Evolutionary conservation across 2,113 vertebrate genomes (phyloP), one percentile per base, ranked within the genome.

Genomic region (Malaclemys terrapin): DNA sequence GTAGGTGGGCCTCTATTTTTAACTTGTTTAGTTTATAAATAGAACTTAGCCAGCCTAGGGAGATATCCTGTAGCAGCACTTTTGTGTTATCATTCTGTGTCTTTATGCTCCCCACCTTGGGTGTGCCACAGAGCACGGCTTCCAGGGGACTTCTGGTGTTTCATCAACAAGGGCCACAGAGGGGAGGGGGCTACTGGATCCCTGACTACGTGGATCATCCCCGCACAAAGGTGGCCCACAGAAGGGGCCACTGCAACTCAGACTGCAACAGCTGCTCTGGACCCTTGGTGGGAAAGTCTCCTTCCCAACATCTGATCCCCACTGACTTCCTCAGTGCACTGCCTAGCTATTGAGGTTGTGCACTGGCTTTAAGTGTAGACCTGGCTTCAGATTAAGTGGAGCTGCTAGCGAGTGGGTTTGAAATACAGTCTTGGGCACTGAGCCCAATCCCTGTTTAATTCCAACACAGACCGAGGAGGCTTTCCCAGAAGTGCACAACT

Each of bases 391-490:
- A 22, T 76, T 22, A 25, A 45, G 20, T 7, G 38, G 3, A 11
- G 72, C 22, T 76, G 20, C 20, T n/a, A 45, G 42, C 13, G 5
- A 12, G 20, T 25, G 20, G 22, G 22, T 25, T 25, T 76, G 72
- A 76, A 45, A 76, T 45, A 35, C 16, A 76, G 38, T 7, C 38
- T 45, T 7, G 42, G 72, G 72, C 38, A 76, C 38, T 42, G 20
- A 45, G 72, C 22, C 20, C 20, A 25, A 45, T 25, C 69, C 19
- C 10, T 42, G 20, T 25, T 76, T 76, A 69, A 69, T n/a, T 69
- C 16, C 62, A n/a, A n/a, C 0, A 0, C 24, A 0, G 0, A 38
- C 45, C 7, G n/a, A 72, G 8, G 35, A 10, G 8, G 5, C 13
- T 50, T n/a, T 52, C 50, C 45, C 59, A 84, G 20, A 69, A 69